Percentiles rank a stretch among this genome's conserved stretches.
Conservation (phyloP, 2,888 invertebrate genomes). For the Teleiodes luculella region DNA sequence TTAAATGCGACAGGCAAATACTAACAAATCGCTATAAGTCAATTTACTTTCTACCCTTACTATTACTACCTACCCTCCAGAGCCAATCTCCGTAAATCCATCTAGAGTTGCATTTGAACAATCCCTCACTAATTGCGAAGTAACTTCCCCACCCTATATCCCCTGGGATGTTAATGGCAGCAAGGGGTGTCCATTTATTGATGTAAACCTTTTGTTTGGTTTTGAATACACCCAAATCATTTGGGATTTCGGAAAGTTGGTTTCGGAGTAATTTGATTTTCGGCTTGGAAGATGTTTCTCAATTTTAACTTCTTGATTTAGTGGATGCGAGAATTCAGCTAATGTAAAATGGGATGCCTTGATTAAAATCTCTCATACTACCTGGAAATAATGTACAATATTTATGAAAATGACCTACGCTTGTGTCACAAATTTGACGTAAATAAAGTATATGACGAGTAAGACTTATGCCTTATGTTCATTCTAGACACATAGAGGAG, state of each 20-base stretch:
- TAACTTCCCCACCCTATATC: constrained; percentile 6
- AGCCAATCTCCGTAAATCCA: constrained; percentile 8
- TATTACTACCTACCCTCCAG: neutral
- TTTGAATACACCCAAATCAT: neutral
- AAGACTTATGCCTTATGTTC: too few relatives aligned
- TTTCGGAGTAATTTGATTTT: neutral
- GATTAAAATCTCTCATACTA: too few relatives aligned
- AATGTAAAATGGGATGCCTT: too few relatives aligned
- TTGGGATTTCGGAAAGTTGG: neutral
- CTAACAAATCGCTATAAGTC: constrained; percentile 4
- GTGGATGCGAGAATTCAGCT: too few relatives aligned
- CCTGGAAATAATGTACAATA: too few relatives aligned
- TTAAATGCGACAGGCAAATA: neutral
- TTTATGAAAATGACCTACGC: too few relatives aligned
- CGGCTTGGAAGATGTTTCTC: too few relatives aligned
- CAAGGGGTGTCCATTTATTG: neutral
- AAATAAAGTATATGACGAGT: too few relatives aligned
- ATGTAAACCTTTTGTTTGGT: neutral
- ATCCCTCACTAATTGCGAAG: constrained; percentile 15
- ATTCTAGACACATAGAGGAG: too few relatives aligned
- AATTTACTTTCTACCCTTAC: neutral
- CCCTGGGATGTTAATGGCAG: neutral
- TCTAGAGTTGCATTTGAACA: constrained; percentile 8
- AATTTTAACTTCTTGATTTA: too few relatives aligned
- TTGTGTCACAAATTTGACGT: too few relatives aligned